These are phyloP conservation scores for Bombus picipes DNA, from an alignment of 1,140 invertebrate species.

Conservation along the genomic window DNA sequence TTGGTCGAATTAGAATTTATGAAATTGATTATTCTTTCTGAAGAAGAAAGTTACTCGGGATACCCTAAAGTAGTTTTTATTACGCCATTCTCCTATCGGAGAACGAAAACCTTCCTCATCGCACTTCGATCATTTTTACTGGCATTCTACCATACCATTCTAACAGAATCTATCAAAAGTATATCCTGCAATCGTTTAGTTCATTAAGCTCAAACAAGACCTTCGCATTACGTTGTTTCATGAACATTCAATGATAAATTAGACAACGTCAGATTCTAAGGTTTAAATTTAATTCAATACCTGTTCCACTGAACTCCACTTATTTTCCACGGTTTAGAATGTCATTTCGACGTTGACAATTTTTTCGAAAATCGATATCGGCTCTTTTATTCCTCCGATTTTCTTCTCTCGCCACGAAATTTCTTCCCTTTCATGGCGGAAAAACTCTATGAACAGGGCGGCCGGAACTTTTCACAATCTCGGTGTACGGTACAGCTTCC, in stretches of 20 bases:
- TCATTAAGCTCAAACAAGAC: not conserved
- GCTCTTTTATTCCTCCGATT: too few species aligned
- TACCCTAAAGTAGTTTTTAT: not conserved
- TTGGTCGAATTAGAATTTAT: not conserved
- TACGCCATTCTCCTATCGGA: not conserved
- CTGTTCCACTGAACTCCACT: too few species aligned
- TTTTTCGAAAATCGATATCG: not conserved
- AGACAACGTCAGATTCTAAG: not conserved
- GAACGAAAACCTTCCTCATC: not conserved
- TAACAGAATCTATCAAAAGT: not conserved
- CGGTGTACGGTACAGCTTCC: not conserved
- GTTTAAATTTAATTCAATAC: not conserved
- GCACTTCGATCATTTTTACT: not conserved
- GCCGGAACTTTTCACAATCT: conserved; percentile 6
- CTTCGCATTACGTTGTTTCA: not conserved
- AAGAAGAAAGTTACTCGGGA: not conserved
- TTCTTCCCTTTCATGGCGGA: not conserved
- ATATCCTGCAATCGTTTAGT: not conserved
- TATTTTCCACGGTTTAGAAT: too few species aligned
- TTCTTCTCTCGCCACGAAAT: not conserved
- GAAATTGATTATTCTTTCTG: too few species aligned
- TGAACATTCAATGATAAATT: too few species aligned
- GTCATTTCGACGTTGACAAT: not conserved
- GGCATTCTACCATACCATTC: not conserved
- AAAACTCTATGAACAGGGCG: not conserved